Conservation (phyloP, 1,140 invertebrate genomes). For the Conopomorpha cramerella region DNA sequence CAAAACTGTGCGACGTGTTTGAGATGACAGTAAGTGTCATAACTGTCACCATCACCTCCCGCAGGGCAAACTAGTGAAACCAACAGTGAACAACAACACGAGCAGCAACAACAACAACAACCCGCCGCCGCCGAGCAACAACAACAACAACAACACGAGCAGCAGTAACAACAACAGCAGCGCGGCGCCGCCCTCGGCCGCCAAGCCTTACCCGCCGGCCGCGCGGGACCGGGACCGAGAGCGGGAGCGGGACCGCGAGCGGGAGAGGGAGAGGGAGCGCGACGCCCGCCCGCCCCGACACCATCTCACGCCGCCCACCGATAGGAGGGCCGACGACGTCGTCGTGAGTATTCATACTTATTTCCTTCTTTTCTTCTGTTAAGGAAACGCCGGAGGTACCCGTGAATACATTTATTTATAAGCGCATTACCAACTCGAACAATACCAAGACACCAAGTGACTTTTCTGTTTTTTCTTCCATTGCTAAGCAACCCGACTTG, state of each 20-base stretch:
- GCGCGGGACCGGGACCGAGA: slow-evolving; percentile 25
- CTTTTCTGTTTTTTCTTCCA: too few species aligned
- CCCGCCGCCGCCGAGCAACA: slow-evolving; percentile 6
- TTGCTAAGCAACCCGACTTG: too few species aligned
- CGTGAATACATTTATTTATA: too few species aligned
- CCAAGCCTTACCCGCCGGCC: slow-evolving; percentile 9
- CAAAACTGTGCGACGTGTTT: too few species aligned
- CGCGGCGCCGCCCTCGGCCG: slow-evolving; percentile 6
- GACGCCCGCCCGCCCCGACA: slow-evolving; percentile 16
- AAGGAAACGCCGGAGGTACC: too few species aligned
- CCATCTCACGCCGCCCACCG: slow-evolving; percentile 32
- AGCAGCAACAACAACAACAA: slow-evolving; percentile 17
- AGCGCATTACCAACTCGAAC: too few species aligned
- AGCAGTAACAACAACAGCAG: too few species aligned
- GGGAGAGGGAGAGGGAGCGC: not conserved
- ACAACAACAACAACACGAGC: slow-evolving; percentile 4
- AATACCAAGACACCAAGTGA: too few species aligned
- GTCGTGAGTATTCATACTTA: too few species aligned
- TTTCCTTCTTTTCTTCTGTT: too few species aligned
- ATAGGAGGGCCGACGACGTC: slow-evolving; percentile 16
- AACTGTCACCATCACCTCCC: too few species aligned
- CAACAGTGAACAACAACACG: slow-evolving; percentile 5
- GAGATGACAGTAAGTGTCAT: too few species aligned
- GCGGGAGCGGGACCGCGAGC: slow-evolving; percentile 1
- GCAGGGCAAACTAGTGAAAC: slow-evolving; percentile 32